Conservation (phyloP, 2,797 vertebrate species). For the Pagetopsis macropterus region DNA sequence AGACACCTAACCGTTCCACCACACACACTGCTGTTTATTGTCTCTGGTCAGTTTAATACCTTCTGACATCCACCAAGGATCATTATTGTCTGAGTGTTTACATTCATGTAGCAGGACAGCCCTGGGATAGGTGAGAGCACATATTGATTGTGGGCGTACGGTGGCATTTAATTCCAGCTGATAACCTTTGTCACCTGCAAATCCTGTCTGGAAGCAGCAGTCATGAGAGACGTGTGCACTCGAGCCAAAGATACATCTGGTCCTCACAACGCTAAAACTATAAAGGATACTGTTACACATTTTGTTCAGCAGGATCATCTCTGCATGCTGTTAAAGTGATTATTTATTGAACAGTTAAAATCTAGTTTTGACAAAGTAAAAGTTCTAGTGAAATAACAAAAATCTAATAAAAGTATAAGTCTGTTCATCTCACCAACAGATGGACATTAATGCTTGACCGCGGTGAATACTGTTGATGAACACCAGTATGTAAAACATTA, state of each 20-base stretch:
- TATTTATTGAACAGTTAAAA: no score
- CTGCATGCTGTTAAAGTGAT: no score
- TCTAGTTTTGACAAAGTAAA: no score
- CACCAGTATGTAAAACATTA: no score
- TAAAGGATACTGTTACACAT: no score
- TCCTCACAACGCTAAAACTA: not conserved
- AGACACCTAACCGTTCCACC: slow-evolving; percentile 5
- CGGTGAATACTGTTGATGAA: no score
- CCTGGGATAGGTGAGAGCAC: slow-evolving; percentile 28
- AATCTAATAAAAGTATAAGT: no score
- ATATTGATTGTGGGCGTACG: slow-evolving; percentile 50
- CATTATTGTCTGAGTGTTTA: slow-evolving; percentile 38
- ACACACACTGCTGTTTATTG: slow-evolving; percentile 8
- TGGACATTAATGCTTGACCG: no score
- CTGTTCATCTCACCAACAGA: no score
- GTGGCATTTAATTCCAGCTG: slow-evolving; percentile 36
- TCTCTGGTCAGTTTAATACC: slow-evolving; percentile 34
- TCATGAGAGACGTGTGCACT: not conserved
- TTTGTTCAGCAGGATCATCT: no score
- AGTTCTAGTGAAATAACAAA: no score
- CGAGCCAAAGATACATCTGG: not conserved
- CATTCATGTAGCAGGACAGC: slow-evolving; percentile 25
- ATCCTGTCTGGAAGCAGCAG: slow-evolving; percentile 12
- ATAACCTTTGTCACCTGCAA: slow-evolving; percentile 40
- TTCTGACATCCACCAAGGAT: slow-evolving; percentile 25